Evolutionary conservation across 2,113 vertebrate species (phyloP), one percentile per base, ranked within the genome.

Genomic region (Jacana jacana): DNA sequence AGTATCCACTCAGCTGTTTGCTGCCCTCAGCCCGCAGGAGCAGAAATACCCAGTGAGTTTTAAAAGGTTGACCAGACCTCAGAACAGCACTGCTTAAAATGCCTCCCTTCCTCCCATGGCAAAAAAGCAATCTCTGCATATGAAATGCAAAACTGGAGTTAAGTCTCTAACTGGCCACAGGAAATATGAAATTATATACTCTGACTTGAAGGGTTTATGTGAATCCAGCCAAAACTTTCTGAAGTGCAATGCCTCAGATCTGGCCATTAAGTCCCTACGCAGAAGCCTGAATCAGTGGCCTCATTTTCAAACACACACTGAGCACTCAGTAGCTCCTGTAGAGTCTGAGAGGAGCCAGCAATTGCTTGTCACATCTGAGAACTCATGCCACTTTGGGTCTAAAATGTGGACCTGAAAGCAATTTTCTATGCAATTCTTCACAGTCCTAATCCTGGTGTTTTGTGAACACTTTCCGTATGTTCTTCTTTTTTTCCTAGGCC

Each of bases 291-390:
- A 88, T 81, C 78, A 88, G 87, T 71, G 75, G 81, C 55, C 55
- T 95, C 85, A 75, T 95, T 96, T 96, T 83, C 93, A 93, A 93
- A 86, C 72, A 70, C 86, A 77, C 90, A 73, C 88, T 76, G 86
- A 96, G 95, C 68, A 49, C 87, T 77, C 93, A 18, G 61, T 87
- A 91, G 81, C 70, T 94, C 78, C 84, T 65, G 81, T 51, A 75
- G 58, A 6, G 1, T 31, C 71, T 37, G 49, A 87, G 57, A 95
- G 80, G 66, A 96, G 81, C 49, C 0, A 1, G 65, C 65, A 87
- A 95, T 81, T 94, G 84, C 87, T 80, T 85, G 93, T 86, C 90
- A 91, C 80, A 93, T 96, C 90, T 91, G 72, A 94, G 88, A 90
- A 81, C 72, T 81, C 3, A 0, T 86, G 94, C 76, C 90, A 78